These are phyloP conservation scores for Heliconius cydno DNA, from an alignment of 2,888 invertebrate genomes.

Conservation along the genomic window DNA sequence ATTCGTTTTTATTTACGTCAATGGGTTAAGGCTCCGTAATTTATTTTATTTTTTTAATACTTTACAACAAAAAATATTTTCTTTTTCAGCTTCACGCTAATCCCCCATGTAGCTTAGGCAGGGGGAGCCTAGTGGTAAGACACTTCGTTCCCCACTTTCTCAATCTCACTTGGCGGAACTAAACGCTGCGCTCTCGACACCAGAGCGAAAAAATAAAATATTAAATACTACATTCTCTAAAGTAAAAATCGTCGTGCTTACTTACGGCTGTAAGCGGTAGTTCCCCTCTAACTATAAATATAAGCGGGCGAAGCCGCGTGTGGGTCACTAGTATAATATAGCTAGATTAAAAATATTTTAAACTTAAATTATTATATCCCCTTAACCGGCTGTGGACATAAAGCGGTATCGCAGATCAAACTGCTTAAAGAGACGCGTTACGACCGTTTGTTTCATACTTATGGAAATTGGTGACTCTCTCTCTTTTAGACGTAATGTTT, in stretches of 20 bases:
- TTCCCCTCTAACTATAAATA: too few species aligned
- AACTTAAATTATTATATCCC: slow-evolving; percentile 3
- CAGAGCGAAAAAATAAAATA: too few species aligned
- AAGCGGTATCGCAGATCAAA: slow-evolving; percentile 52
- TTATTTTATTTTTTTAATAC: neutral
- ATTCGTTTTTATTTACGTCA: slow-evolving; percentile 42
- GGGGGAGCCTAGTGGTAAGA: neutral
- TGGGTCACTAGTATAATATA: too few species aligned
- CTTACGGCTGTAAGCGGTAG: too few species aligned
- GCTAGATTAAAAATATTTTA: too few species aligned
- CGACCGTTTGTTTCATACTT: slow-evolving; percentile 52
- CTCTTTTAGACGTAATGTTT: slow-evolving; percentile 1
- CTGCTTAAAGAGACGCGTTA: slow-evolving; percentile 50
- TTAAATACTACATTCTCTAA: too few species aligned
- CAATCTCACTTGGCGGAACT: neutral
- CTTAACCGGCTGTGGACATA: slow-evolving; percentile 32
- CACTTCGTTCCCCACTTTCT: neutral
- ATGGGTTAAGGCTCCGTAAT: slow-evolving; percentile 40
- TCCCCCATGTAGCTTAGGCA: neutral
- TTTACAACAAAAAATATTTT: neutral
- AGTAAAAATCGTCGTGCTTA: too few species aligned
- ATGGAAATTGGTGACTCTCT: slow-evolving; percentile 43
- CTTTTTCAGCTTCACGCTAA: neutral
- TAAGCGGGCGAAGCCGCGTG: too few species aligned
- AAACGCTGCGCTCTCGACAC: too few species aligned